Evolutionary conservation across 2,113 vertebrate genomes (phyloP).

Genomic region (Ovis aries): ARS-UI_Ramb_v3.0 NC_056069.1:10944501-10945000

Average conservation of each 20-base stretch:
- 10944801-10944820: not conserved
- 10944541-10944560: not conserved
- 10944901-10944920: not conserved
- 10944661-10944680: not conserved
- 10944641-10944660: not conserved
- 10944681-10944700: not conserved
- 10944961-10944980: not conserved
- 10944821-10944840: not conserved
- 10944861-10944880: not conserved
- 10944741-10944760: not conserved
- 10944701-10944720: not conserved
- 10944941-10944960: not conserved
- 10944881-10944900: not conserved
- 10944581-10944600: not conserved
- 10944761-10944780: not conserved
- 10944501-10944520: not conserved
- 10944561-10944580: not conserved
- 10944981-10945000: not conserved
- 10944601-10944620: not conserved
- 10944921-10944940: not conserved
- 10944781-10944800: not conserved
- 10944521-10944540: not conserved
- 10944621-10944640: not conserved
- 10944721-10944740: not conserved
- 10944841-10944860: not conserved